phyloP scores from a whole-genome alignment of 2,113 vertebrate genomes.

The Struthidea cinerea region DNA sequence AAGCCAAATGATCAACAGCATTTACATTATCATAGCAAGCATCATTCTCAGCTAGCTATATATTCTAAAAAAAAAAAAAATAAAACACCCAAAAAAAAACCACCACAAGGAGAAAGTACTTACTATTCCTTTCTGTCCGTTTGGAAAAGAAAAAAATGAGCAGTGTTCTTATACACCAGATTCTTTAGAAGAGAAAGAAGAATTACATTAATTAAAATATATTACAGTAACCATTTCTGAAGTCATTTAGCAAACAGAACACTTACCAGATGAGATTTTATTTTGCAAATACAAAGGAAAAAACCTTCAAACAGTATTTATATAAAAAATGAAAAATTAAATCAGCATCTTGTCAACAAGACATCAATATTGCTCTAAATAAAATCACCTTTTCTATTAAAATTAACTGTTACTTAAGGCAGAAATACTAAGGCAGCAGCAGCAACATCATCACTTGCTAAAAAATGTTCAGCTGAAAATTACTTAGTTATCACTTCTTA shows the following conservation, averaged over 20 bases:
- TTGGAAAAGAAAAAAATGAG: slow-evolving; percentile 88
- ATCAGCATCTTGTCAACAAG: not conserved
- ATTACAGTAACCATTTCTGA: not conserved
- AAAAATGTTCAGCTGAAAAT: not conserved
- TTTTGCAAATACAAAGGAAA: not conserved
- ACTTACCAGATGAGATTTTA: not conserved
- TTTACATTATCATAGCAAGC: not conserved
- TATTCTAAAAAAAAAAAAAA: not conserved
- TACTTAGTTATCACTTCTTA: not conserved
- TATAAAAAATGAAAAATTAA: not conserved
- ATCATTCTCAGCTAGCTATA: not conserved
- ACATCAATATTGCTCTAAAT: not conserved
- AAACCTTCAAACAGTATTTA: not conserved
- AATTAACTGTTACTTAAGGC: not conserved
- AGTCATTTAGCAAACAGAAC: not conserved
- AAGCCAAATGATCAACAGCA: not conserved
- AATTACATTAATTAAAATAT: not conserved
- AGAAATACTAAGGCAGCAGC: not conserved
- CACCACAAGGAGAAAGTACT: slow-evolving; percentile 56
- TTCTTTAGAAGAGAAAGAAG: slow-evolving; percentile 72
- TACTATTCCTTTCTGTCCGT: slow-evolving; percentile 94
- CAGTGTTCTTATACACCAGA: slow-evolving; percentile 89
- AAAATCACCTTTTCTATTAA: not conserved
- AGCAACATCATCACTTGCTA: not conserved
- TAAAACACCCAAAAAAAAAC: too few species aligned